Conservation (phyloP, 2,888 invertebrate species). For the Caenorhabditis virilis region DNA sequence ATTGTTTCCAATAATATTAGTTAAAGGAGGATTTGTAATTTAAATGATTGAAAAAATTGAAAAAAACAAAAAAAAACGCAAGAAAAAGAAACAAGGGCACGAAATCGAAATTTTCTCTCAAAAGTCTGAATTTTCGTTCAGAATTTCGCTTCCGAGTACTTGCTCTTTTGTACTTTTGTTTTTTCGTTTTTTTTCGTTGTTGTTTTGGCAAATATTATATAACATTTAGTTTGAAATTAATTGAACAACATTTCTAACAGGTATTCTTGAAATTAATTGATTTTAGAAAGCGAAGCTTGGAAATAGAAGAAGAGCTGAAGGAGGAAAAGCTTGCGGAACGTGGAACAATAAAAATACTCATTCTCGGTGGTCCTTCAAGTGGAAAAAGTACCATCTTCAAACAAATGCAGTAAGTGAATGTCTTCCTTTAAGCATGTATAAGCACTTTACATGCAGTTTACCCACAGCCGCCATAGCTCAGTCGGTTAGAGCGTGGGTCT, state of each 20-base stretch:
- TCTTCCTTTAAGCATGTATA: not conserved
- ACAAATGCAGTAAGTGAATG: slow-evolving; percentile 39
- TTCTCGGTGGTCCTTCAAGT: slow-evolving; percentile 38
- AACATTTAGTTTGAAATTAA: too few relatives aligned
- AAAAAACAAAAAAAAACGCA: too few relatives aligned
- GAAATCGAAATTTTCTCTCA: too few relatives aligned
- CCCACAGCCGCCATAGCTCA: slow-evolving; percentile 63
- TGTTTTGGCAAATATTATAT: too few relatives aligned
- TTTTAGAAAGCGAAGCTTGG: slow-evolving; percentile 18
- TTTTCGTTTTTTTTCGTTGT: not conserved
- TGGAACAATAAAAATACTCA: slow-evolving; percentile 25
- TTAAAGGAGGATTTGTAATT: too few relatives aligned
- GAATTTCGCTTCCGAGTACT: too few relatives aligned
- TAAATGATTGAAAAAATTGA: too few relatives aligned
- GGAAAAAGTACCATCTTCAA: slow-evolving; percentile 47
- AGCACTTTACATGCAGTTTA: not conserved
- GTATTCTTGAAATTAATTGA: too few relatives aligned
- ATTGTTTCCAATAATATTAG: too few relatives aligned
- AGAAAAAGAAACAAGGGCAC: too few relatives aligned
- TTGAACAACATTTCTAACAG: too few relatives aligned
- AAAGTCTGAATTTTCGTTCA: too few relatives aligned
- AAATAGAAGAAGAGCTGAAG: slow-evolving; percentile 21
- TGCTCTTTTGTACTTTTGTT: not conserved
- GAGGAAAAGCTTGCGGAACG: slow-evolving; percentile 9
- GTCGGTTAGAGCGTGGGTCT: slow-evolving; percentile 69